Base-by-base conservation (phyloP, 2,888 invertebrate species). In the Dermolepida albohirtum region DNA sequence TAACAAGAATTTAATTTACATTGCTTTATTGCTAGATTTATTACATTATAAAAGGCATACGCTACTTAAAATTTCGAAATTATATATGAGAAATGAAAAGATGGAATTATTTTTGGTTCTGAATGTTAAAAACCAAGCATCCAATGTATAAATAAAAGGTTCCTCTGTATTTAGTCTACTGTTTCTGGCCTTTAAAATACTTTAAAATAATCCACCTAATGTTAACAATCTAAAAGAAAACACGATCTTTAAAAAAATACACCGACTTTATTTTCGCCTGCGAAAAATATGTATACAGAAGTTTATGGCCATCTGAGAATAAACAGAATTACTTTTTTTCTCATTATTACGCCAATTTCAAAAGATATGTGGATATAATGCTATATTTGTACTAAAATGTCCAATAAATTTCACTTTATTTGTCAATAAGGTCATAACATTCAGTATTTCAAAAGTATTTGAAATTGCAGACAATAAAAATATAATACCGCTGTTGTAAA, bases 381-480 rank as follows among this genome's bases (percentile, higher is more conserved):
- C 50, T 50, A n/a, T 50, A 17, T 50, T 50, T 50, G 50, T n/a
- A 22, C n/a, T 10, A 27, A 50, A 50, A 17, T 27, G 22, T n/a
- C 17, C 8, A 27, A 17, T 50, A 50, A 50, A 50, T 50, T 22
- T 27, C 22, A 50, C 22, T 17, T 50, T 50, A 11, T 50, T 50
- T 17, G 22, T 10, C 27, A 27, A 50, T 50, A 50, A 50, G 34
- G 10, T 29, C 29, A 17, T 50, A 17, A 10, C 50, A 10, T 11
- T 10, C 50, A 27, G 10, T 50, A 11, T 27, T 27, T 6, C 22
- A 4, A 17, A 17, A 47, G 7, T 16, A 14, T 47, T 47, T 47
- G 1, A 17, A 10, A 47, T 14, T 8, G 5, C 47, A 34, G 34
- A 5, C 34, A 34, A 34, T 34, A 34, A 34, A 34, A 34, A 34